Evolutionary conservation across 2,888 invertebrate genomes (phyloP).

Genomic region (Agrochola macilenta): DNA sequence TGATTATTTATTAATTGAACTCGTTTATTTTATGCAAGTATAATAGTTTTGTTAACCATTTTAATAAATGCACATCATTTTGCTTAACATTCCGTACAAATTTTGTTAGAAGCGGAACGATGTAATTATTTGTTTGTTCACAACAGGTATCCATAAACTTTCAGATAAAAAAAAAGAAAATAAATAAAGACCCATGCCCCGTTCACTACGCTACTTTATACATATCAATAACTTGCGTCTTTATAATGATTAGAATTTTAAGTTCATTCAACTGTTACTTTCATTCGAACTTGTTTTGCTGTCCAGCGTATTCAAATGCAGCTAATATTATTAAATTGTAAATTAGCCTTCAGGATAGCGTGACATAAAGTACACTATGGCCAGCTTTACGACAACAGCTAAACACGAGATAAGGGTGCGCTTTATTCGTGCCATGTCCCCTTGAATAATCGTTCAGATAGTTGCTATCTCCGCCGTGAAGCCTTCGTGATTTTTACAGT

Average conservation of each 20-base stretch:
- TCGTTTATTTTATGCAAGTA: constrained; percentile 34
- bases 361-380: constrained; percentile 70
- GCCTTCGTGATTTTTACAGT: constrained; percentile 80
- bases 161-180: constrained; percentile 13
- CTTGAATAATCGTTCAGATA: constrained; percentile 84
- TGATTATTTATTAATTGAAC: constrained; percentile 43
- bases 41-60: constrained; percentile 22
- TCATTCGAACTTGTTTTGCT: constrained; percentile 51
- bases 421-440: constrained; percentile 78
- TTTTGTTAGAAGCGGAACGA: not conserved
- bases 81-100: constrained; percentile 1
- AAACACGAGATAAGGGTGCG: constrained; percentile 76
- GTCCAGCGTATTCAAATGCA: constrained; percentile 54
- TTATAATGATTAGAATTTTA: constrained; percentile 56
- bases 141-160: constrained; percentile 17
- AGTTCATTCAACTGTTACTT: constrained; percentile 59
- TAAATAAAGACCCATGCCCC: constrained; percentile 10
- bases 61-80: constrained; percentile 32
- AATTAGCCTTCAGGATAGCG: constrained; percentile 65
- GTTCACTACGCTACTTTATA: constrained; percentile 34
- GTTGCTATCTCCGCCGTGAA: constrained; percentile 79
- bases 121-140: constrained; percentile 15
- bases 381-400: constrained; percentile 71
- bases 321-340: constrained; percentile 68
- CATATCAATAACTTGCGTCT: constrained; percentile 47